Evolutionary conservation across 30 jellyfish, hydroid and myxozoan genomes (phyloP).

Genomic region (Clytia hemisphaerica): DNA sequence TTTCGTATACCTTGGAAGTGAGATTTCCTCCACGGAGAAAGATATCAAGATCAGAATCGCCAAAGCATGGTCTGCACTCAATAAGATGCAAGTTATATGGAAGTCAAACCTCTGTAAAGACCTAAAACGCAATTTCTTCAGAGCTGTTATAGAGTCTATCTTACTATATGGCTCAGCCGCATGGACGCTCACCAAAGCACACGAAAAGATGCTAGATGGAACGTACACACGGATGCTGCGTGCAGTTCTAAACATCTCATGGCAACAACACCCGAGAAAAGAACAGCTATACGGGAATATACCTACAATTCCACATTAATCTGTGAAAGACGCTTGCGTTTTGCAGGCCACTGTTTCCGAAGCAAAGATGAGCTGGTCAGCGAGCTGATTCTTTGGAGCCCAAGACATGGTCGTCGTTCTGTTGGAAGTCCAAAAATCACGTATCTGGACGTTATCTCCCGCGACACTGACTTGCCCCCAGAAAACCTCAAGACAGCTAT

Average conservation of each 20-base stretch:
- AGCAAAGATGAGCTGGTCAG: slow-evolving; percentile 29
- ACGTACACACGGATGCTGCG: slow-evolving; percentile 22
- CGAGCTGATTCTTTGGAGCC: slow-evolving; percentile 25
- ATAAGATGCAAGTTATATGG: slow-evolving; percentile 6
- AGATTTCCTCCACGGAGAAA: slow-evolving; percentile 25
- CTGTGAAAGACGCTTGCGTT: slow-evolving; percentile 14
- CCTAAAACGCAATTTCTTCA: slow-evolving; percentile 10
- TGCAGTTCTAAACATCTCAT: slow-evolving; percentile 14
- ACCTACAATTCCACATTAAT: background rate
- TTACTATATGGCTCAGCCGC: slow-evolving; percentile 29
- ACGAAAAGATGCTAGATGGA: slow-evolving; percentile 22
- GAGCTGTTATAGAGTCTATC: slow-evolving; percentile 41
- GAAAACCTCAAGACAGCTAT: too few relatives aligned
- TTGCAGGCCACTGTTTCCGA: slow-evolving; percentile 41
- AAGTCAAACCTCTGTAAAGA: slow-evolving; percentile 16
- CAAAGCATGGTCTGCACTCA: slow-evolving; percentile 32
- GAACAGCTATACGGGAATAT: too few relatives aligned
- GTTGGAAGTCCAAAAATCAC: slow-evolving; percentile 29
- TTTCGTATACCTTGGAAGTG: slow-evolving; percentile 20
- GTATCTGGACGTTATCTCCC: too few relatives aligned
- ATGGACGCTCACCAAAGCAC: slow-evolving; percentile 41
- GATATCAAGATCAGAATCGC: slow-evolving; percentile 20
- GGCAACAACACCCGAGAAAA: slow-evolving; percentile 15
- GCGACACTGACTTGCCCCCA: too few relatives aligned
- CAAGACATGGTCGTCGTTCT: slow-evolving; percentile 2